phyloP scores from a whole-genome alignment of 2,797 vertebrate genomes.

The Lutjanus campechanus region DNA sequence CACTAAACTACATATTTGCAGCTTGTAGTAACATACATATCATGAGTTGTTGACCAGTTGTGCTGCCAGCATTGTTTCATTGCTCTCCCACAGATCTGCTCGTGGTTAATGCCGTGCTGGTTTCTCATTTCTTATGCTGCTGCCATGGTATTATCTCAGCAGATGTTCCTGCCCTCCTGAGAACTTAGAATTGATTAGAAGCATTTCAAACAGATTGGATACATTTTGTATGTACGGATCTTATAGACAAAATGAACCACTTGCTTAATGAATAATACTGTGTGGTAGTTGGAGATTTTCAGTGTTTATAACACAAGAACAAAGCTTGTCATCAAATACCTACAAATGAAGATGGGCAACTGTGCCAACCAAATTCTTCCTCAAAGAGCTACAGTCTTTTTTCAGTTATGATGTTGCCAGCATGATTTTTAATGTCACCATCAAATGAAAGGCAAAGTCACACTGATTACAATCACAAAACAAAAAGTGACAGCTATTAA shows the following conservation, averaged over 20 bases:
- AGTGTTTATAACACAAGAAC: not conserved
- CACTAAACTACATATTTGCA: slow-evolving; percentile 45
- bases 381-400: not conserved
- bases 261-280: not conserved
- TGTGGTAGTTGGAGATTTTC: not conserved
- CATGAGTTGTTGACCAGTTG: slow-evolving; percentile 21
- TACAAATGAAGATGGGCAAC: not conserved
- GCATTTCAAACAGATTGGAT: slow-evolving; percentile 11
- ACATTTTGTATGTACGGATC: not conserved
- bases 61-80: slow-evolving; percentile 8
- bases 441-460: not conserved
- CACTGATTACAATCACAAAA: not conserved
- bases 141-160: not conserved
- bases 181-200: slow-evolving; percentile 6
- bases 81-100: slow-evolving; percentile 9
- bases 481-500: not conserved
- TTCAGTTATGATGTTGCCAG: not conserved
- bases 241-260: not conserved
- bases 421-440: not conserved
- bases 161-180: slow-evolving; percentile 2
- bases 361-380: not conserved
- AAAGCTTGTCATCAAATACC: not conserved
- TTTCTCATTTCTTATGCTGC: slow-evolving; percentile 8
- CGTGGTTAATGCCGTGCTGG: slow-evolving; percentile 2
- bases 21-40: slow-evolving; percentile 36